Base-by-base conservation (phyloP, 2,797 vertebrate species). In the Eleutherodactylus coqui region DNA sequence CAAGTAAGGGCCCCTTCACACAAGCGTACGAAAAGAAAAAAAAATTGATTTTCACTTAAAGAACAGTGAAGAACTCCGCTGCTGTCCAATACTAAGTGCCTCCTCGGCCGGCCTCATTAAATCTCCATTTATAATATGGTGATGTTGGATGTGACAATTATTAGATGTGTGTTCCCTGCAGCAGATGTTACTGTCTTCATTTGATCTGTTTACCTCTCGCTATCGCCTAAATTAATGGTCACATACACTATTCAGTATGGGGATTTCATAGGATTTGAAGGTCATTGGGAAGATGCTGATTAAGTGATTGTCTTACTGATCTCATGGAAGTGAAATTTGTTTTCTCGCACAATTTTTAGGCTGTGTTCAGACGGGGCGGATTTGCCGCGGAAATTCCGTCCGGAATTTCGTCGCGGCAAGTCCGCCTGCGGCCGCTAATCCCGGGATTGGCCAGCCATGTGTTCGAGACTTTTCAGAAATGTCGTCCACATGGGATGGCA, bases 21-120 rank as follows among this genome's bases (percentile, higher is more conserved):
- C n/a, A n/a, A n/a, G n/a, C n/a, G n/a, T n/a, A n/a, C n/a, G 19
- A 72, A 43, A 43, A 19, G 13, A 43, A 14, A 21, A 38, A 38
- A 69, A 69, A 73, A 73, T 73, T 27, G 70, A 45, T 73, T 73
- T 45, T 73, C 69, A 43, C 38, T 73, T 73, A 73, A n/a, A 24
- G 13, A 73, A n/a, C 4, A 41, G 13, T 41, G 69, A n/a, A 2
- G 0, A 14, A 43, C 27, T 7, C 69, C 14, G 69, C 36, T 27
- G 9, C 24, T 24, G 17, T 10, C 32, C 62, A 17, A 5, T 2
- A 4, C 49, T 36, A 2, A 2, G 10, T 0, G 62, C 14, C 7
- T 17, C 62, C 29, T 9, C 16, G n/a, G 8, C 10, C 17, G 13
- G 5, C 32, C 32, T 64, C 62, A 6, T 64, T 34, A 43, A 4